Conservation (phyloP, 1,140 invertebrate genomes). For the Drosophila pachea region DNA sequence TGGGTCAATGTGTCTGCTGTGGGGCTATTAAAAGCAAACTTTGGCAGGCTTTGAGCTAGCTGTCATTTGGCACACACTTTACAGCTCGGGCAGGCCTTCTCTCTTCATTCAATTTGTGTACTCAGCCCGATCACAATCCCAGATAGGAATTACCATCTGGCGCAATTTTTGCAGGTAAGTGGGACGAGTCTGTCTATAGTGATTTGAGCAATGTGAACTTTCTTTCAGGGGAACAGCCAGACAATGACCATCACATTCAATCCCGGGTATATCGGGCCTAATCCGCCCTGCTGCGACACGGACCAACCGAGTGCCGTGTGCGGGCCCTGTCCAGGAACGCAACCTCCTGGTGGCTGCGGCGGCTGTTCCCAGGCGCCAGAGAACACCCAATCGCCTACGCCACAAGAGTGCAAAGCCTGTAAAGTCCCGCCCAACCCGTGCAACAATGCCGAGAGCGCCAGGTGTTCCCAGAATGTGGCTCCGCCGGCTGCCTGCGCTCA, state of each 20-base stretch:
- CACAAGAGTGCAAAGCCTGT: background rate
- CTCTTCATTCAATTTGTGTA: slow-evolving; percentile 18
- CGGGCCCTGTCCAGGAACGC: slow-evolving; percentile 41
- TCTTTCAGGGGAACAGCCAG: background rate
- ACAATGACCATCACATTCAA: too few relatives aligned
- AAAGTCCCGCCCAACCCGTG: background rate
- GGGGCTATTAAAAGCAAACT: slow-evolving; percentile 7
- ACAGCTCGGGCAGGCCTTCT: slow-evolving; percentile 10
- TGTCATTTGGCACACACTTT: slow-evolving; percentile 7
- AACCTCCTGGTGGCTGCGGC: slow-evolving; percentile 27
- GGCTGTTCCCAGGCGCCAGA: slow-evolving; percentile 29
- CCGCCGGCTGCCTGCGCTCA: too few relatives aligned
- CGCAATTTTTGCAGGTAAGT: slow-evolving; percentile 10
- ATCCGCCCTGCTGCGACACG: slow-evolving; percentile 59
- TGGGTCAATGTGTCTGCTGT: slow-evolving; percentile 54
- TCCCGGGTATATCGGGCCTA: slow-evolving; percentile 60
- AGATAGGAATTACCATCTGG: slow-evolving; percentile 11
- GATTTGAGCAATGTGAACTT: background rate
- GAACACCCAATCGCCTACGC: background rate
- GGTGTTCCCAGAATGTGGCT: background rate
- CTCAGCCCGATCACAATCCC: slow-evolving; percentile 2
- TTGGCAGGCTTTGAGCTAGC: background rate
- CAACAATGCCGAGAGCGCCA: background rate
- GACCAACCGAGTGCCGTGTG: slow-evolving; percentile 49
- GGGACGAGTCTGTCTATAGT: background rate